Conservation (phyloP, 2,113 vertebrate genomes). For the Phyllopteryx taeniolatus region DNA sequence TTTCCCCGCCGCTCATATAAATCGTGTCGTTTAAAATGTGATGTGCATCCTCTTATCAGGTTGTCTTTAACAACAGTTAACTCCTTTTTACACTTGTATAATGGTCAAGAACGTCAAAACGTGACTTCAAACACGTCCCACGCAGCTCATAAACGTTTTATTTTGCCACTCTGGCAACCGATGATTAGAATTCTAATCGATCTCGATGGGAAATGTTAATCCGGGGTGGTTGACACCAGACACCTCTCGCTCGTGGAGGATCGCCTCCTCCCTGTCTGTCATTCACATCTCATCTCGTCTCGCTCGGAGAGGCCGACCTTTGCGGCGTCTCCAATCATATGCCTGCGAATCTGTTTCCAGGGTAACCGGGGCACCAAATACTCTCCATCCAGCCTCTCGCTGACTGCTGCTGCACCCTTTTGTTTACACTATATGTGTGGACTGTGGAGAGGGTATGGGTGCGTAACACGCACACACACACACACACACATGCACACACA, state of each 20-base stretch:
- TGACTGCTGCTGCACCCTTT: conserved; percentile 48
- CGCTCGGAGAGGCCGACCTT: conserved; percentile 71
- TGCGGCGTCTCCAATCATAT: conserved; percentile 72
- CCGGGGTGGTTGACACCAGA: neutral
- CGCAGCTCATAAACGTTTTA: neutral
- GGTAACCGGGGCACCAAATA: conserved; percentile 76
- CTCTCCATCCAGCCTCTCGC: conserved; percentile 59
- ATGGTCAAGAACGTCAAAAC: neutral
- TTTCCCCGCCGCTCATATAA: too few species aligned
- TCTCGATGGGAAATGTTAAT: conserved; percentile 12
- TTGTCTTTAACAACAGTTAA: neutral
- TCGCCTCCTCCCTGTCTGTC: conserved; percentile 54
- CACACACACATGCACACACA: conserved; percentile 1
- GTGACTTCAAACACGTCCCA: neutral
- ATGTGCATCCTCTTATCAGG: too few species aligned
- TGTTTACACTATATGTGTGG: conserved; percentile 61
- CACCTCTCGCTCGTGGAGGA: neutral
- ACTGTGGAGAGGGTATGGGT: conserved; percentile 21
- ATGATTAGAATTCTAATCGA: neutral
- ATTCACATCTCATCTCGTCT: conserved; percentile 58
- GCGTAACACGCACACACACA: conserved; percentile 15
- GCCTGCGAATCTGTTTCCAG: conserved; percentile 79
- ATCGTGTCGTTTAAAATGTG: too few species aligned
- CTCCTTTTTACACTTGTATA: neutral
- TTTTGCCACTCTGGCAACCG: neutral